Conservation (phyloP, 2,113 vertebrate species). For the Mormyrus lacerda region DNA sequence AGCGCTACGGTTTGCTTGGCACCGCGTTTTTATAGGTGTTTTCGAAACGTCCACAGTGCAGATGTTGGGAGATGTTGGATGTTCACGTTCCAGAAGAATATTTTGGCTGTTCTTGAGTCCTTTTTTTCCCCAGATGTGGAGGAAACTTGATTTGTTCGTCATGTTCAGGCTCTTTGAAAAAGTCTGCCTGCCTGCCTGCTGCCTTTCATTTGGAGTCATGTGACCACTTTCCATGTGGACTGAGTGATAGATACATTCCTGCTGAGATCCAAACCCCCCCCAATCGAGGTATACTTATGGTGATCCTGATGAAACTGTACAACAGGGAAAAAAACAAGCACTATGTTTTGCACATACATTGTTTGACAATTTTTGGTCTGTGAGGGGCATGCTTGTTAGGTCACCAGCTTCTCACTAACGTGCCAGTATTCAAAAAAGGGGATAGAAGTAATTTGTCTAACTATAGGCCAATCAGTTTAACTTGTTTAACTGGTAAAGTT, state of each 20-base stretch:
- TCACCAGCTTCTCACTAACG: not conserved
- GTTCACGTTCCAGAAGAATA: not conserved
- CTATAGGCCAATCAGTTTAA: too few species aligned
- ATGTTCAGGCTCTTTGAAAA: not conserved
- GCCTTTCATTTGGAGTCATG: not conserved
- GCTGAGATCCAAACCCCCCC: not conserved
- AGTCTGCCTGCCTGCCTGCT: not conserved
- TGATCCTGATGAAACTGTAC: not conserved
- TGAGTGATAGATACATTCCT: not conserved
- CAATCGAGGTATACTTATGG: not conserved
- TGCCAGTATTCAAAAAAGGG: too few species aligned
- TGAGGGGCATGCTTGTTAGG: not conserved
- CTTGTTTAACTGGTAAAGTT: too few species aligned
- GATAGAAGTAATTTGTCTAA: too few species aligned
- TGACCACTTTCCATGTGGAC: not conserved
- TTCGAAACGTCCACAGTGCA: not conserved
- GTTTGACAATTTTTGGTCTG: not conserved
- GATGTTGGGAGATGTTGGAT: not conserved
- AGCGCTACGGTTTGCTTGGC: not conserved
- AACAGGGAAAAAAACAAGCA: not conserved
- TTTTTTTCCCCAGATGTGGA: not conserved
- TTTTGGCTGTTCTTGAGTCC: not conserved
- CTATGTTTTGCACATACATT: not conserved
- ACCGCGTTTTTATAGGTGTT: not conserved
- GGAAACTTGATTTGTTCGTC: not conserved